Percentiles rank a stretch among this genome's conserved stretches.
phyloP scores from a whole-genome alignment of 2,797 vertebrate genomes.

The Cottoperca gobio region DNA sequence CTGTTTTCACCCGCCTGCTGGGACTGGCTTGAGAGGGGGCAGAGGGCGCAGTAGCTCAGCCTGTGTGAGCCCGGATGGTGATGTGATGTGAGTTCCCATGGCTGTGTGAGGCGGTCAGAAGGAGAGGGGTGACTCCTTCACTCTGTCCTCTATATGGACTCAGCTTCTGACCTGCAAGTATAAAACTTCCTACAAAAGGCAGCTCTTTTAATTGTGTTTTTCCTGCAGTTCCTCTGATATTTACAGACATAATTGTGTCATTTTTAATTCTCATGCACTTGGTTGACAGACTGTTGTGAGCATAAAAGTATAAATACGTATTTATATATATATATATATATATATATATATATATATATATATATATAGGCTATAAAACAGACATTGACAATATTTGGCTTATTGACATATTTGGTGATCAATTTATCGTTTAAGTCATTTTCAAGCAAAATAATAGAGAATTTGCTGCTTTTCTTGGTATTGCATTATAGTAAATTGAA shows the following conservation, averaged over 20 bases:
- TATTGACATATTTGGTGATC: background rate
- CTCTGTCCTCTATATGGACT: constrained; percentile 38
- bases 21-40: constrained; percentile 41
- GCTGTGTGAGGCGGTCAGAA: constrained; percentile 68
- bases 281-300: background rate
- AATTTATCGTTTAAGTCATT: background rate
- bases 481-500: background rate
- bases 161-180: constrained; percentile 57
- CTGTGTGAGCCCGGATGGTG: constrained; percentile 49
- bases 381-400: background rate
- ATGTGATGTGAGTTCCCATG: constrained; percentile 79
- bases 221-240: background rate
- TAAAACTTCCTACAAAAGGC: background rate
- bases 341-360: no score
- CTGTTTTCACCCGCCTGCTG: constrained; percentile 31
- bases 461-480: background rate
- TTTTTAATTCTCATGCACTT: background rate
- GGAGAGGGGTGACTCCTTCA: constrained; percentile 54
- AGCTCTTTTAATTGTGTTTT: background rate
- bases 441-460: background rate
- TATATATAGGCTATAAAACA: no score
- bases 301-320: no score
- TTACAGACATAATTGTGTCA: background rate
- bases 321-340: no score
- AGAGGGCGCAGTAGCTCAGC: constrained; percentile 40